phyloP scores from a whole-genome alignment of 1,140 invertebrate genomes.

The Berghia stephanieae region DNA sequence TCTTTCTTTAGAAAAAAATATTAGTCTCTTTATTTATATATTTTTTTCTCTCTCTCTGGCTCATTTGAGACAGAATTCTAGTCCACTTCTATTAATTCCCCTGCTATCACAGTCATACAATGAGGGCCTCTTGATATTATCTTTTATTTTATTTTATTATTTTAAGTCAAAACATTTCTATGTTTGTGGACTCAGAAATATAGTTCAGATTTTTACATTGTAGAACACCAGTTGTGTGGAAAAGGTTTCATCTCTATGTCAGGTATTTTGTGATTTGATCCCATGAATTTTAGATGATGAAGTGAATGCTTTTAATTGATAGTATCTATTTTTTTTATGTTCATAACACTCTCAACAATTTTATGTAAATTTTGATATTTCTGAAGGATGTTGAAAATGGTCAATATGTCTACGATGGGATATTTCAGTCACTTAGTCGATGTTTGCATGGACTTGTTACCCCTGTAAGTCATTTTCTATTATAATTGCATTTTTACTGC shows the following conservation, averaged over 20 bases:
- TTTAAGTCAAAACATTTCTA: too few relatives aligned
- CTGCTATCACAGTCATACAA: too few relatives aligned
- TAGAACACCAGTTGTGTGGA: too few relatives aligned
- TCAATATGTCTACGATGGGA: conserved; percentile 77
- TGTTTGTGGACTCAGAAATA: too few relatives aligned
- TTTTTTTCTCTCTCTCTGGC: too few relatives aligned
- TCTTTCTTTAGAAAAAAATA: too few relatives aligned
- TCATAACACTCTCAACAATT: background rate
- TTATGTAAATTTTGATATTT: background rate
- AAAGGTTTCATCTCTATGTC: background rate
- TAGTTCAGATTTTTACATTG: too few relatives aligned
- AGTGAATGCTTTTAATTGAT: background rate
- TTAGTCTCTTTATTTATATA: too few relatives aligned
- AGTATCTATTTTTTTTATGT: background rate
- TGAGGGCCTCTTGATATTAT: too few relatives aligned
- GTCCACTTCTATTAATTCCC: too few relatives aligned
- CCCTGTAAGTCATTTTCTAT: conserved; percentile 70
- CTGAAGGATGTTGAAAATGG: conserved; percentile 74
- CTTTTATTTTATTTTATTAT: too few relatives aligned
- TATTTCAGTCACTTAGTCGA: conserved; percentile 73
- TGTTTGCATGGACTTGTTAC: conserved; percentile 74
- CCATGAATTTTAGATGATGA: background rate
- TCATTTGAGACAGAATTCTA: too few relatives aligned
- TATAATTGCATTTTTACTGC: background rate
- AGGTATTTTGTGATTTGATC: background rate